phyloP scores from a whole-genome alignment of 2,888 invertebrate species.

The Eupeodes luniger region DNA sequence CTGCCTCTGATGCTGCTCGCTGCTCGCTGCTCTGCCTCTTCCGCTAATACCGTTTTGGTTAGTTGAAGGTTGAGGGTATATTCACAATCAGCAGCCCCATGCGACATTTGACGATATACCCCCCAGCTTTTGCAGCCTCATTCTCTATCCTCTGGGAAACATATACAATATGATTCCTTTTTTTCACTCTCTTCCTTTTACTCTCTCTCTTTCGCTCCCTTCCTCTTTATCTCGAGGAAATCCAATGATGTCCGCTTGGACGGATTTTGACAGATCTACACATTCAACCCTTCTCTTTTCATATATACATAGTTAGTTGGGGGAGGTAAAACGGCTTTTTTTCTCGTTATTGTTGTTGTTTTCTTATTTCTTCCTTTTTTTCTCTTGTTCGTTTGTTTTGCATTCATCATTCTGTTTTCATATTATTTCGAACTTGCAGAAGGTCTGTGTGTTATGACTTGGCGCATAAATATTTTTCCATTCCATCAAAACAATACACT shows the following conservation, averaged over 20 bases:
- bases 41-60: background rate
- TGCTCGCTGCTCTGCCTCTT: conserved; percentile 44
- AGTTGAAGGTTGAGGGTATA: conserved; percentile 7
- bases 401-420: conserved; percentile 51
- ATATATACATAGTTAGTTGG: background rate
- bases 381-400: conserved; percentile 12
- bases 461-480: conserved; percentile 78
- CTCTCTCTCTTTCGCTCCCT: conserved; percentile 75
- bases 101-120: conserved; percentile 68
- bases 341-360: conserved; percentile 24
- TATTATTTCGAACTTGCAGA: conserved; percentile 53
- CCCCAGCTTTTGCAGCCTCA: conserved; percentile 51
- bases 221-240: conserved; percentile 76
- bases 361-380: conserved; percentile 1
- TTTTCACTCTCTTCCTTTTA: conserved; percentile 72
- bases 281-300: conserved; percentile 67
- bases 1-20: conserved; percentile 53
- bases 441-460: conserved; percentile 77
- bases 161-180: conserved; percentile 73
- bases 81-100: conserved; percentile 68
- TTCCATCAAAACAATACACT: conserved; percentile 67
- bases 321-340: conserved; percentile 48
- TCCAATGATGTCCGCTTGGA: conserved; percentile 83
- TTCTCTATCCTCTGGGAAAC: conserved; percentile 70
- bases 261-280: conserved; percentile 82